Conservation (phyloP, 2,113 vertebrate genomes). For the Tragelaphus buxtoni region DNA sequence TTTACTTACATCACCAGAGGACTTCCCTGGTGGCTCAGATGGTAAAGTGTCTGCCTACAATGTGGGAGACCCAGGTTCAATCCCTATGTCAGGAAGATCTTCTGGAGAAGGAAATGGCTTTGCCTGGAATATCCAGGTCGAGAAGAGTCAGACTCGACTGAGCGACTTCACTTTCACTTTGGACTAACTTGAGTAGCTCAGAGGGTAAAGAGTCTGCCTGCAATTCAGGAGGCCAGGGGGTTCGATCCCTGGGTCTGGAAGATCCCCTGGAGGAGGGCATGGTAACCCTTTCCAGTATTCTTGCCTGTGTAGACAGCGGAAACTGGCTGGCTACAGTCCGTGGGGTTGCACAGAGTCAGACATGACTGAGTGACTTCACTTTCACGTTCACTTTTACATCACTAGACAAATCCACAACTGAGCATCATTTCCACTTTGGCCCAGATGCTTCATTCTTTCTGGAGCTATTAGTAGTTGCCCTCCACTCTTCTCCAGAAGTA, state of each 20-base stretch:
- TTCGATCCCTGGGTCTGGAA: neutral
- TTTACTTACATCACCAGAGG: neutral
- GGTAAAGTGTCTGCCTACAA: neutral
- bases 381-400: neutral
- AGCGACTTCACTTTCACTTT: neutral
- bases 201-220: neutral
- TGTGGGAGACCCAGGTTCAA: neutral
- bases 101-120: neutral
- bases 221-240: neutral
- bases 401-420: neutral
- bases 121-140: neutral
- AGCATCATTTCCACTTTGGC: neutral
- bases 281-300: neutral
- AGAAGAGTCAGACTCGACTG: rapidly evolving
- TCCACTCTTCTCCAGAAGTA: neutral
- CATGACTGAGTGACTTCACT: neutral
- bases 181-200: neutral
- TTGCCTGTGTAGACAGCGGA: neutral
- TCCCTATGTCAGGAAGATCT: neutral
- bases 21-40: neutral
- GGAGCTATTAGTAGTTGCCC: neutral
- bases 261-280: neutral
- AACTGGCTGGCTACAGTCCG: neutral
- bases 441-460: neutral
- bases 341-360: neutral